A percentile compares a stretch with the other conserved stretches of the same genome.
Evolutionary conservation across 2,113 vertebrate species (phyloP).

Genomic region (Lepus timidus): DNA sequence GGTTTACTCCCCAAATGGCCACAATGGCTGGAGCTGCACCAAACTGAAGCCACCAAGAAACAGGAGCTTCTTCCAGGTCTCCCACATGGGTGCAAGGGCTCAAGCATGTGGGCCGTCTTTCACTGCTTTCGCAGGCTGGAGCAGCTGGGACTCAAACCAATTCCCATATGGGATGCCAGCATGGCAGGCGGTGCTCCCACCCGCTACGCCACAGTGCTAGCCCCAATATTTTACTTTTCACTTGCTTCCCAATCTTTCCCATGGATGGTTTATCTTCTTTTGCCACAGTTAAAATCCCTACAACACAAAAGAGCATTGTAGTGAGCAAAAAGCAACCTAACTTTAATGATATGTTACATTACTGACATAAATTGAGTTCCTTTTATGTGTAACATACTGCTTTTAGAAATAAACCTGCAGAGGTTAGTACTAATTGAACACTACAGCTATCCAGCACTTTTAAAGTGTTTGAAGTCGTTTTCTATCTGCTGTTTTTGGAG

Average conservation of each 20-base stretch:
- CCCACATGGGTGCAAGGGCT: too few relatives aligned
- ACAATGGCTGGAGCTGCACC: too few relatives aligned
- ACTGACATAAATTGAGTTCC: conserved; percentile 28
- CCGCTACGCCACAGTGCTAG: too few relatives aligned
- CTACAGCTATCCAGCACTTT: not conserved
- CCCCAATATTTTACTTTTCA: not conserved
- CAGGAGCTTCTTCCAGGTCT: too few relatives aligned
- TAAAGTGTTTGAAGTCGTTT: conserved; percentile 16
- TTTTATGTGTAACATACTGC: conserved; percentile 11
- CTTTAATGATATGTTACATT: not conserved
- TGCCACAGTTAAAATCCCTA: conserved; percentile 38
- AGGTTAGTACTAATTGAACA: not conserved
- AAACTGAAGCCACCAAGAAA: too few relatives aligned
- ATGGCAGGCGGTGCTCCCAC: too few relatives aligned
- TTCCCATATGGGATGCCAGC: too few relatives aligned
- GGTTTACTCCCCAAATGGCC: too few relatives aligned
- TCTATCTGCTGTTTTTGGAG: not conserved
- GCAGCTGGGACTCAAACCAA: too few relatives aligned
- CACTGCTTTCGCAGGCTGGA: too few relatives aligned
- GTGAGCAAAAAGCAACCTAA: conserved; percentile 24
- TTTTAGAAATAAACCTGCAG: not conserved
- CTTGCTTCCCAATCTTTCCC: not conserved
- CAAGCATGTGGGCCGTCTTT: too few relatives aligned
- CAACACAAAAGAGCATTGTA: not conserved
- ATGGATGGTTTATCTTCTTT: conserved; percentile 31